Conservation (phyloP, 2,888 invertebrate species). For the Tetrapedia diversipes region DNA sequence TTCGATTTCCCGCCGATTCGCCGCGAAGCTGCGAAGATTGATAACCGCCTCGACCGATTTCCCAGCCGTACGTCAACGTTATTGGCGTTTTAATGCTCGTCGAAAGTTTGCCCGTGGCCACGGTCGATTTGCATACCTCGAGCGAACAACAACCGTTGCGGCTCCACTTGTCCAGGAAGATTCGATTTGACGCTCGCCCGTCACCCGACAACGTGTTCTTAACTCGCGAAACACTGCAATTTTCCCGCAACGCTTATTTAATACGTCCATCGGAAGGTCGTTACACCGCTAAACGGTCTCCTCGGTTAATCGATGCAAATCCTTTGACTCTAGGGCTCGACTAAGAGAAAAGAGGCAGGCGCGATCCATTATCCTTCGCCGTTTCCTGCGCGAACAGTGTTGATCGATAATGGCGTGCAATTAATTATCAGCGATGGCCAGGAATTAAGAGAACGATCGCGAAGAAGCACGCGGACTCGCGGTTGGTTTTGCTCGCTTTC, state of each 20-base stretch:
- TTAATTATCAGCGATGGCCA: constrained; percentile 18
- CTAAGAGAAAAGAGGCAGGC: background rate
- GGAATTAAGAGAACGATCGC: constrained; percentile 40
- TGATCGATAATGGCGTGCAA: constrained; percentile 35
- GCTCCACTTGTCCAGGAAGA: background rate
- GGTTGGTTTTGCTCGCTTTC: background rate
- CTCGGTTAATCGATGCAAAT: constrained; percentile 43
- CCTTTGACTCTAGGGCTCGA: constrained; percentile 41
- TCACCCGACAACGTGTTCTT: constrained; percentile 20
- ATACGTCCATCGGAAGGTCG: constrained; percentile 7
- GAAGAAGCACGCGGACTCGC: background rate
- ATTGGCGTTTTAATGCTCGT: constrained; percentile 1
- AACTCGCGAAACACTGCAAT: constrained; percentile 14
- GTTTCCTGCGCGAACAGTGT: background rate
- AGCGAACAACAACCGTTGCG: constrained; percentile 5
- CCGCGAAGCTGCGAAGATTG: background rate
- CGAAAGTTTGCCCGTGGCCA: background rate
- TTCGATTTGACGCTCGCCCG: constrained; percentile 26
- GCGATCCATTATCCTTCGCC: constrained; percentile 13
- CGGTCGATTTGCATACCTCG: constrained; percentile 2
- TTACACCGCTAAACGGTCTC: constrained; percentile 7
- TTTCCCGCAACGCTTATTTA: constrained; percentile 14
- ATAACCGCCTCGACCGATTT: background rate
- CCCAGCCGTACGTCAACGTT: background rate
- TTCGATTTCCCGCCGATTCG: no score